phyloP scores from a whole-genome alignment of 2,888 invertebrate species.

The Lypha dubia region DNA sequence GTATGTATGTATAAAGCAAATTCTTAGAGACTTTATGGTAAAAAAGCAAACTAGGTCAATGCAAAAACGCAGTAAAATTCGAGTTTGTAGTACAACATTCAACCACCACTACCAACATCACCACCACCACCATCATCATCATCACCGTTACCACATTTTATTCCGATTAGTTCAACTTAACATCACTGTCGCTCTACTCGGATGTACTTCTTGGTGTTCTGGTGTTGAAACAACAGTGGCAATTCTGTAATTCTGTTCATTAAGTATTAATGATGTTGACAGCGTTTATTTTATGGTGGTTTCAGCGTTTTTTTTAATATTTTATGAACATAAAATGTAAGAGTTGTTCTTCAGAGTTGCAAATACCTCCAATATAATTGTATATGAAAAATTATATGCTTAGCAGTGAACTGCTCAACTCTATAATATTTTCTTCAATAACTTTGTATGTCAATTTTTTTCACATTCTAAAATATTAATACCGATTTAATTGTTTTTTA shows the following conservation, averaged over 20 bases:
- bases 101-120: no score
- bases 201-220: not conserved
- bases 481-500: no score
- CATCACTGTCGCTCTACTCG: not conserved
- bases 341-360: slow-evolving; percentile 4
- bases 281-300: slow-evolving; percentile 38
- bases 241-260: slow-evolving; percentile 15
- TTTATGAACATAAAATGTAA: slow-evolving; percentile 24
- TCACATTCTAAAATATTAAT: no score
- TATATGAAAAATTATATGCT: slow-evolving; percentile 29
- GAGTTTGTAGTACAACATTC: slow-evolving; percentile 41
- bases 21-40: slow-evolving; percentile 16
- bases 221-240: slow-evolving; percentile 20
- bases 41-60: slow-evolving; percentile 68
- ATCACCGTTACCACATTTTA: slow-evolving; percentile 31
- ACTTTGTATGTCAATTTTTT: not conserved
- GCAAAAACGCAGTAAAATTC: slow-evolving; percentile 57
- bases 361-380: slow-evolving; percentile 4
- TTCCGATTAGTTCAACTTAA: slow-evolving; percentile 35
- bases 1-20: not conserved
- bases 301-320: slow-evolving; percentile 29
- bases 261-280: slow-evolving; percentile 47
- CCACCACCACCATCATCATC: no score
- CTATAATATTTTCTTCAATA: not conserved
- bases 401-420: slow-evolving; percentile 38